These are phyloP conservation scores for Phortica magna DNA, from an alignment of 2,888 invertebrate species.

Conservation along the genomic window DNA sequence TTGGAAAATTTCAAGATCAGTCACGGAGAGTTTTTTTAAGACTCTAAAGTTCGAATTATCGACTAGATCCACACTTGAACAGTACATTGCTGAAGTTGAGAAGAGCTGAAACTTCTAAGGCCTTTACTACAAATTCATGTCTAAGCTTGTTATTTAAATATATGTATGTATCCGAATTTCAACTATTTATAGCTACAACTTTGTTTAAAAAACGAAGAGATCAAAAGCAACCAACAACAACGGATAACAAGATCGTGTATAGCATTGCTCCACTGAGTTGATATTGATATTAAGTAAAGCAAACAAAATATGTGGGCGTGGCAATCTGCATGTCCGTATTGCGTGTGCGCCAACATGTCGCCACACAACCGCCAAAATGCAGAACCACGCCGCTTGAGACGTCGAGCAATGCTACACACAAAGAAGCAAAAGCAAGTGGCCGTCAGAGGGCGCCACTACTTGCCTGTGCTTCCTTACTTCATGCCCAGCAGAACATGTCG, in stretches of 20 bases:
- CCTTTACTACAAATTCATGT: too few relatives aligned
- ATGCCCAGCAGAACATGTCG: neutral
- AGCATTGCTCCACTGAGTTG: conserved; percentile 53
- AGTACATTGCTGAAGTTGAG: neutral
- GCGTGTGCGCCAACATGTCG: neutral
- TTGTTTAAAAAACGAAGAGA: conserved; percentile 64
- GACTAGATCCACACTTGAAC: neutral
- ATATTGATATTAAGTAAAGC: conserved; percentile 25
- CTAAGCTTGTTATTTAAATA: neutral
- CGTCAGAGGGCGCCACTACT: conserved; percentile 11
- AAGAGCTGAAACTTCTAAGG: neutral
- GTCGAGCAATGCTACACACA: conserved; percentile 65
- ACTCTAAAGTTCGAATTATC: neutral
- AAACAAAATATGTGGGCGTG: conserved; percentile 14
- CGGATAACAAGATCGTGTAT: conserved; percentile 74
- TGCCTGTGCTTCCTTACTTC: conserved; percentile 33
- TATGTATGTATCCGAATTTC: neutral
- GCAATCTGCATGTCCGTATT: conserved; percentile 30
- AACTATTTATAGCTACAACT: conserved; percentile 1
- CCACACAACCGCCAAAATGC: conserved; percentile 27
- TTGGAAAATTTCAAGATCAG: neutral
- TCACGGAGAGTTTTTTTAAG: neutral
- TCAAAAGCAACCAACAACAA: conserved; percentile 79
- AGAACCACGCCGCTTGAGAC: conserved; percentile 24
- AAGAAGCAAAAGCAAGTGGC: conserved; percentile 45